Base-by-base conservation (phyloP, 2,797 vertebrate species). In the Huso huso region DNA sequence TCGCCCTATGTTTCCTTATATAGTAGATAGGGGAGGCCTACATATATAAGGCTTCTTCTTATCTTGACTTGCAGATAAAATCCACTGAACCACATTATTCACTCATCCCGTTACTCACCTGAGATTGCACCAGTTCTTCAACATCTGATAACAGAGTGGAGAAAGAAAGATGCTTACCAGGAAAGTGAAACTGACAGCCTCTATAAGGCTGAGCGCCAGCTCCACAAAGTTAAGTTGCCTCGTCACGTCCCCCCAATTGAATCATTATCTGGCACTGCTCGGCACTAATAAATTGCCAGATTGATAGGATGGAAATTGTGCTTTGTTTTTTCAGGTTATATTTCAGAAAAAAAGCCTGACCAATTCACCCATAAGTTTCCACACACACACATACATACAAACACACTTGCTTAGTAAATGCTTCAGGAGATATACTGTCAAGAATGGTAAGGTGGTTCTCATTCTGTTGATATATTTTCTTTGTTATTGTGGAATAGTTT, bases 251-350 rank as follows among this genome's bases (percentile, higher is more conserved):
- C 73, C 79, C 86, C 83, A 86, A 74, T 74, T 79, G 78, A 75
- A 75, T 76, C 78, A 84, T 86, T 88, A 85, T 84, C 80, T 83
- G 73, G 73, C 77, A 75, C 77, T 77, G 78, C 74, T 82, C 77
- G 76, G 71, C 77, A 83, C 74, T 83, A 84, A 86, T 84, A 87
- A 84, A 82, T 85, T 82, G 81, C 85, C 78, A 84, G 78, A 86
- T 85, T 81, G 80, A 84, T 75, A 75, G 79, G 75, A 83, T 81
- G 74, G 77, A 79, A 84, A 85, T 81, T 84, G 74, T 73, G 37
- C 37, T 37, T 37, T 37, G 37, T 37, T 37, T 37, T 37, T 37
- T 37, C 5, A 37, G 37, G 37, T 37, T 37, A 37, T 37, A 37
- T 37, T 37, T 37, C 37, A 37, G 37, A 37, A 37, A 37, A 37